Conservation (phyloP, 2,888 invertebrate species). For the Philonicus albiceps region DNA sequence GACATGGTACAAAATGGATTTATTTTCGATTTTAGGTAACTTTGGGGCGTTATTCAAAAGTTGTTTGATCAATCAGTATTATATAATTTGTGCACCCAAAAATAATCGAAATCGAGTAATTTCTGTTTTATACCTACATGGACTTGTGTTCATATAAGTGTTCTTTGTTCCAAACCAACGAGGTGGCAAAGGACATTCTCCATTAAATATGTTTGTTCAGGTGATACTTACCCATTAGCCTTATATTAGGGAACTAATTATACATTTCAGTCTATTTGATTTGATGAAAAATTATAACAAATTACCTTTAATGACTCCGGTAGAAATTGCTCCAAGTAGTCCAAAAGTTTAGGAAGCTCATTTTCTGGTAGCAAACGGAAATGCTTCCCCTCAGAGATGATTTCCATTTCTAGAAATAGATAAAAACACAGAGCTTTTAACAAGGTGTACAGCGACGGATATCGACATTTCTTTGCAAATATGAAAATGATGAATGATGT, state of each 20-base stretch:
- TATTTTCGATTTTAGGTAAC: background rate
- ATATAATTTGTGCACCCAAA: background rate
- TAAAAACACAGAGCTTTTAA: background rate
- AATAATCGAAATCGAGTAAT: background rate
- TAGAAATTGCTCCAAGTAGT: slow-evolving; percentile 80
- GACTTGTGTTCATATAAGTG: background rate
- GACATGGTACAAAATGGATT: background rate
- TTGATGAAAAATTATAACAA: background rate
- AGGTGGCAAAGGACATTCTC: background rate
- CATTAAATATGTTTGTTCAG: background rate
- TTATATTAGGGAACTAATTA: background rate
- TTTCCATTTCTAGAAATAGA: slow-evolving; percentile 77
- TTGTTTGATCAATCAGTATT: slow-evolving; percentile 17
- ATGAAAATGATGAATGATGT: background rate
- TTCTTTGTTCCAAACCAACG: background rate
- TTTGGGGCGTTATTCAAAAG: background rate
- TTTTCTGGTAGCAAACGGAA: slow-evolving; percentile 87
- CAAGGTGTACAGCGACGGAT: slow-evolving; percentile 38
- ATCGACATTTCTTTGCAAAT: slow-evolving; percentile 13
- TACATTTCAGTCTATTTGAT: background rate
- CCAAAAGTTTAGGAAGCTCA: slow-evolving; percentile 83
- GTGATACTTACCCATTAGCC: background rate
- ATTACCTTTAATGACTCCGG: slow-evolving; percentile 86
- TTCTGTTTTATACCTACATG: background rate
- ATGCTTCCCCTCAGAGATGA: slow-evolving; percentile 84